Conservation (phyloP, 2,888 invertebrate species). For the Pyrgus malvae region DNA sequence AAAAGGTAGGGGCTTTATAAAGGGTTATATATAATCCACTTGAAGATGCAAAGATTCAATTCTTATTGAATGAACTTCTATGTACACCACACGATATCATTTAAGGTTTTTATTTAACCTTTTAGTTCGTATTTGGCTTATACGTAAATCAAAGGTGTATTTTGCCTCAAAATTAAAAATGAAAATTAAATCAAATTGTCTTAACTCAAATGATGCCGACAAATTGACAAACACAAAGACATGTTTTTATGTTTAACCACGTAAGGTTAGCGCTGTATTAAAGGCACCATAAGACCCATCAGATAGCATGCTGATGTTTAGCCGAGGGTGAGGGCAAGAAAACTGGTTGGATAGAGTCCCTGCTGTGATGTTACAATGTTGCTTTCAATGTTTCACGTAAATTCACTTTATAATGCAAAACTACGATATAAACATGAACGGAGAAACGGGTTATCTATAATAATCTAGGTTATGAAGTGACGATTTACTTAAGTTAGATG, state of each 20-base stretch:
- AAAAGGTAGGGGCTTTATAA: neutral
- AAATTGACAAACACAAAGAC: neutral
- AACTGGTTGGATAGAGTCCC: neutral
- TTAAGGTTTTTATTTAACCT: too few species aligned
- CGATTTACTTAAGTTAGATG: too few species aligned
- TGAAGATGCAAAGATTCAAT: too few species aligned
- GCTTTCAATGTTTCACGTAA: neutral
- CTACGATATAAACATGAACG: neutral
- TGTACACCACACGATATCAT: too few species aligned
- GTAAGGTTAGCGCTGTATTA: neutral
- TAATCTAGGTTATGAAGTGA: too few species aligned
- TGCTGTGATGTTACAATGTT: slow-evolving; percentile 2
- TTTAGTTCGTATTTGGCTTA: too few species aligned
- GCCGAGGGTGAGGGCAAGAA: neutral
- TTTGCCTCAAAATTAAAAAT: too few species aligned
- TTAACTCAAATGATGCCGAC: neutral
- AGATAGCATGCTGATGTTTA: neutral
- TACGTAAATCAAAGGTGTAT: too few species aligned
- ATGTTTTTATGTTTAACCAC: neutral
- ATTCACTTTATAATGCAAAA: neutral
- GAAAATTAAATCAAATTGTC: too few species aligned
- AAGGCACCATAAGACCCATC: neutral
- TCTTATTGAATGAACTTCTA: too few species aligned
- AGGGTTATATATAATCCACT: neutral
- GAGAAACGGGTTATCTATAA: too few species aligned